Conservation (phyloP, 2,888 invertebrate species). For the Callimorpha dominula region DNA sequence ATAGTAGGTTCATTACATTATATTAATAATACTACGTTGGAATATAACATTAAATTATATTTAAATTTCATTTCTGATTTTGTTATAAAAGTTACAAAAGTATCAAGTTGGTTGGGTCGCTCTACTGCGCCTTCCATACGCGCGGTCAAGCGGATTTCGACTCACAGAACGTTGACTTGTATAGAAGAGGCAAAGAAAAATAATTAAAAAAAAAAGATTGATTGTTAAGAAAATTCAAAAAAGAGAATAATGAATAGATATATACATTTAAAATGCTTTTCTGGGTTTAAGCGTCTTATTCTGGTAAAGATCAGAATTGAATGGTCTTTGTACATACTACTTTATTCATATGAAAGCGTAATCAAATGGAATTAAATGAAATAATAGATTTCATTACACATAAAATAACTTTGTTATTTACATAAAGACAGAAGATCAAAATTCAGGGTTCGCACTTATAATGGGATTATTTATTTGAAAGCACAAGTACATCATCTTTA, state of each 20-base stretch:
- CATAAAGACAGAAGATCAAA: background rate
- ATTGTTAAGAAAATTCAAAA: background rate
- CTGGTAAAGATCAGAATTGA: background rate
- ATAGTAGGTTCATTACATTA: background rate
- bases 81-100: constrained; percentile 68
- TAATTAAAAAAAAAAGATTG: background rate
- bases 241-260: background rate
- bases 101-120: constrained; percentile 76
- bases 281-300: background rate
- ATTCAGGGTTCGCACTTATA: background rate
- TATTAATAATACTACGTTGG: background rate
- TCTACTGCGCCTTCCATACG: constrained; percentile 78
- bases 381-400: background rate
- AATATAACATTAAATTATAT: background rate
- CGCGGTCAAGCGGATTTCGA: constrained; percentile 86
- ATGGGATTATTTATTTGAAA: background rate
- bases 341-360: too few relatives aligned
- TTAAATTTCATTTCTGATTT: constrained; percentile 18
- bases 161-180: constrained; percentile 68
- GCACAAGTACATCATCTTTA: background rate
- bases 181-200: constrained; percentile 56
- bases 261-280: background rate
- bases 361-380: background rate
- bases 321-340: too few relatives aligned
- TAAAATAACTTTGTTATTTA: background rate